Conservation (phyloP, 2,113 vertebrate genomes). For the Tragelaphus scriptus region DNA sequence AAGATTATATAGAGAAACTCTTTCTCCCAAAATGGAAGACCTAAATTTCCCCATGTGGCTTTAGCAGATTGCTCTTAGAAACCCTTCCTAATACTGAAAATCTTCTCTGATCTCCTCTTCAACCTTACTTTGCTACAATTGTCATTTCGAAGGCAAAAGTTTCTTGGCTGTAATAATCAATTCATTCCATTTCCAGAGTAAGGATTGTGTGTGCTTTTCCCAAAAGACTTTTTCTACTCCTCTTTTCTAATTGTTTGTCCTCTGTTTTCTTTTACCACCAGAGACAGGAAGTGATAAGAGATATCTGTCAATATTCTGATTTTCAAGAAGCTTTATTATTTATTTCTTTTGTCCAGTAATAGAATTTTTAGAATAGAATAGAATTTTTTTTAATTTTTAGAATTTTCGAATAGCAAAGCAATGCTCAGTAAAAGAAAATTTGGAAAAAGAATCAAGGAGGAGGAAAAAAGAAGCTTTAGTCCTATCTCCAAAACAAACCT, state of each 20-base stretch:
- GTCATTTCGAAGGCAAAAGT: neutral
- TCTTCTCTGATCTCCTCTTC: neutral
- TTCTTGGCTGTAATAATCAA: neutral
- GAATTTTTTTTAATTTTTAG: neutral
- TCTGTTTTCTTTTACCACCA: neutral
- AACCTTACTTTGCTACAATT: neutral
- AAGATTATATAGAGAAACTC: neutral
- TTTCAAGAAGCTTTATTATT: neutral
- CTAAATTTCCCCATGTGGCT: neutral
- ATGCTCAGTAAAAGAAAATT: neutral
- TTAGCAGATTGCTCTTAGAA: neutral
- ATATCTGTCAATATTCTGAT: neutral
- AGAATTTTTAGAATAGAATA: neutral
- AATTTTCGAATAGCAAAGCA: slow-evolving; percentile 7
- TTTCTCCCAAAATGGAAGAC: neutral
- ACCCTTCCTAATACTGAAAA: neutral
- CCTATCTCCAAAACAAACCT: neutral
- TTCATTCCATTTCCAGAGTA: neutral
- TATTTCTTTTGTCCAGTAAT: neutral
- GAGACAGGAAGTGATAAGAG: neutral
- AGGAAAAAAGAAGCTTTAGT: neutral
- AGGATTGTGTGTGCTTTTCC: neutral
- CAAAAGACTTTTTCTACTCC: neutral
- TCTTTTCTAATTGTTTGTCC: neutral
- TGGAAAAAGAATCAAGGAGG: neutral